Evolutionary conservation across 2,888 invertebrate species (phyloP).

Genomic region (Drosophila paramelanica): DNA sequence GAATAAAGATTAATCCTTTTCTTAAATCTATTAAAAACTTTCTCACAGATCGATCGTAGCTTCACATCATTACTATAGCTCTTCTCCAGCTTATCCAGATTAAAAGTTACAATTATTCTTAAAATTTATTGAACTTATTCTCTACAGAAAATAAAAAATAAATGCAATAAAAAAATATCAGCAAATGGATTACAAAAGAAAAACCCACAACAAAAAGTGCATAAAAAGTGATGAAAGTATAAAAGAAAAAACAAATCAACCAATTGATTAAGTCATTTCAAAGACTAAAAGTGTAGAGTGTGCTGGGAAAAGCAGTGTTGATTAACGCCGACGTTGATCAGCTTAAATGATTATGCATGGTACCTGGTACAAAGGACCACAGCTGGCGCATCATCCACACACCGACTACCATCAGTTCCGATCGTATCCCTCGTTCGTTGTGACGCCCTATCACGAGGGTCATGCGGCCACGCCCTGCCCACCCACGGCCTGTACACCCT

Average conservation of each 20-base stretch:
- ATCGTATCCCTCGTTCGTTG: constrained; percentile 84
- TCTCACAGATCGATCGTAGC: no score
- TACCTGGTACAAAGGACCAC: constrained; percentile 85
- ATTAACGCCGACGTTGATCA: constrained; percentile 38
- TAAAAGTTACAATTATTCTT: no score
- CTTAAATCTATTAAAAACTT: no score
- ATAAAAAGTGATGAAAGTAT: constrained; percentile 1
- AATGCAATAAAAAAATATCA: background rate
- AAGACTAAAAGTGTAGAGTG: constrained; percentile 4
- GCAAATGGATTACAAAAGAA: background rate
- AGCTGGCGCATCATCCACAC: constrained; percentile 82
- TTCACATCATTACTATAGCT: no score
- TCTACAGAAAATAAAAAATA: no score
- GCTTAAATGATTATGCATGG: constrained; percentile 84
- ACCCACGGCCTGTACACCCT: constrained; percentile 60
- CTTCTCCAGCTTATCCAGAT: no score
- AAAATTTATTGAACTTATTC: no score
- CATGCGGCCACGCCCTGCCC: constrained; percentile 62
- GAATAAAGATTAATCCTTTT: no score
- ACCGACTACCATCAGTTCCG: constrained; percentile 83
- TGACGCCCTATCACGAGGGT: constrained; percentile 82
- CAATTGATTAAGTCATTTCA: background rate
- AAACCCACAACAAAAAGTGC: background rate
- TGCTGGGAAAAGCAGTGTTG: constrained; percentile 21
- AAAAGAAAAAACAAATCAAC: background rate